phyloP scores from a whole-genome alignment of 2,113 vertebrate genomes.

The Archilochus colubris region DNA sequence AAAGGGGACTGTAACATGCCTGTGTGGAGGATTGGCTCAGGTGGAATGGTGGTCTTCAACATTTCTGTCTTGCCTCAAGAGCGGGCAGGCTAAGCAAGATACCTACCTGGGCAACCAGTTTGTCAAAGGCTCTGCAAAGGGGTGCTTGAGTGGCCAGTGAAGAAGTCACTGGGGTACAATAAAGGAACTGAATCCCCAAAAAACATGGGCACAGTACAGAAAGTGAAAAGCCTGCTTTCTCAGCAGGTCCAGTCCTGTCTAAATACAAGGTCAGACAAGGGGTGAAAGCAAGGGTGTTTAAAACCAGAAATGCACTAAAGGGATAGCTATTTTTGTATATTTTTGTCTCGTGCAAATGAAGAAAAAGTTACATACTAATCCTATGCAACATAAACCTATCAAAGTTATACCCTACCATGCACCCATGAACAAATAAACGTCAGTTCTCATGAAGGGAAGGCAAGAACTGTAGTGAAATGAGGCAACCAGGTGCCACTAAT shows the following conservation, averaged over 20 bases:
- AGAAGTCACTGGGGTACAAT: accelerated
- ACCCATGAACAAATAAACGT: accelerated
- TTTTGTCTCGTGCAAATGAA: not conserved
- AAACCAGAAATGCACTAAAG: not conserved
- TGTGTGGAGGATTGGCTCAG: not conserved
- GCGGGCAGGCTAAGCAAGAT: not conserved
- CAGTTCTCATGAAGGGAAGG: not conserved
- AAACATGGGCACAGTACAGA: not conserved
- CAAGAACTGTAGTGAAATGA: not conserved
- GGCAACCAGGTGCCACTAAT: no score
- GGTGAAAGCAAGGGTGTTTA: not conserved
- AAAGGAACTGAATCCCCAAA: not conserved
- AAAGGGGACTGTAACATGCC: not conserved
- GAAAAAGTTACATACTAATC: not conserved
- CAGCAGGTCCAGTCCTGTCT: not conserved
- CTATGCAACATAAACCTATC: not conserved
- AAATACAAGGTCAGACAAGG: not conserved
- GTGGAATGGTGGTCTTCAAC: not conserved
- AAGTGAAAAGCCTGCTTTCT: not conserved
- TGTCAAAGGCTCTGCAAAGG: not conserved
- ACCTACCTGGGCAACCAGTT: not conserved
- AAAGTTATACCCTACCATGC: accelerated
- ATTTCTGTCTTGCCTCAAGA: not conserved
- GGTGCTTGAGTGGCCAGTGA: not conserved
- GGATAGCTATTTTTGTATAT: not conserved